These are phyloP conservation scores for Epinephelus coioides DNA, from an alignment of 2,797 vertebrate species.

Conservation along the genomic window DNA sequence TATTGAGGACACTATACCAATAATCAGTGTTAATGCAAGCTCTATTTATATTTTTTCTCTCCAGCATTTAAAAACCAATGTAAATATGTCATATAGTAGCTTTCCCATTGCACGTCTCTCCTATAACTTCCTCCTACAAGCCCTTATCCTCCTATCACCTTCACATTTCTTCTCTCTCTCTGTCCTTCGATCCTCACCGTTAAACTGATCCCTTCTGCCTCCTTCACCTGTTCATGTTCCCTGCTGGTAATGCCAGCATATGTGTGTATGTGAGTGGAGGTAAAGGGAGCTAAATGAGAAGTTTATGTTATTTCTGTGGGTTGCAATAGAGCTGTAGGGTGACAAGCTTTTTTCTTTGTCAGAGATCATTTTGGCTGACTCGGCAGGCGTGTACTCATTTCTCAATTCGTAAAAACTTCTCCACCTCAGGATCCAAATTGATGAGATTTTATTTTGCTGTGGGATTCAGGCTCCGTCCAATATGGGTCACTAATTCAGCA, in stretches of 20 bases:
- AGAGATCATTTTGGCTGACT: constrained; percentile 22
- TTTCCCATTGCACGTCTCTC: neutral
- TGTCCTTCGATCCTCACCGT: neutral
- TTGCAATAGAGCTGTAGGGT: constrained; percentile 7
- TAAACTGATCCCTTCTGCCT: neutral
- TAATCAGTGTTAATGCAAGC: neutral
- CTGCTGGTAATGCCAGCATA: neutral
- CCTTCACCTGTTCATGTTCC: neutral
- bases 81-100: neutral
- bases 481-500: constrained; percentile 42
- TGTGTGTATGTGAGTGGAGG: neutral
- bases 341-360: neutral
- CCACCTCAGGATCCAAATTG: constrained; percentile 21
- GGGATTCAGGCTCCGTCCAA: constrained; percentile 18
- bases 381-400: neutral
- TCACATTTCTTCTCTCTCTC: neutral
- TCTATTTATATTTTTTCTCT: neutral
- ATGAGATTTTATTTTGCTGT: constrained; percentile 50
- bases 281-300: constrained; percentile 6
- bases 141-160: neutral
- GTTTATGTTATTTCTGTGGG: neutral
- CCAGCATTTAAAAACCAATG: neutral
- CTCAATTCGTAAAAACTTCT: constrained; percentile 39
- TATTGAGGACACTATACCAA: neutral
- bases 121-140: neutral